phyloP scores from a whole-genome alignment of 2,113 vertebrate genomes.

The Apteryx owenii region DNA sequence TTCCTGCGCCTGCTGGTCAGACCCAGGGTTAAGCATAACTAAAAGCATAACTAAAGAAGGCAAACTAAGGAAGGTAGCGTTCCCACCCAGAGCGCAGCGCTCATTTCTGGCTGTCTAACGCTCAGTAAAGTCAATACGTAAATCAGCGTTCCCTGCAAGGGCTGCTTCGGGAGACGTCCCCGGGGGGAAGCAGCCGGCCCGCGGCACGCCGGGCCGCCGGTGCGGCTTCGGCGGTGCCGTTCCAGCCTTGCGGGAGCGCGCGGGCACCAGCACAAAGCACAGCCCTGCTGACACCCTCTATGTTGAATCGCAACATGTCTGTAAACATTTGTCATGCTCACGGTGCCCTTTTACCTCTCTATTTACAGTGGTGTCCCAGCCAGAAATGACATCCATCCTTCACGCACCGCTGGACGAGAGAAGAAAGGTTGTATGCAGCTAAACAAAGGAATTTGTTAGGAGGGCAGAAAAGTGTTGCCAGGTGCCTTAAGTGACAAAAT shows the following conservation, averaged over 20 bases:
- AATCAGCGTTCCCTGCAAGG: neutral
- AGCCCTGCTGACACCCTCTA: neutral
- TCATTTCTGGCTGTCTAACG: neutral
- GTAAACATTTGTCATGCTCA: neutral
- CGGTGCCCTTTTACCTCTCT: neutral
- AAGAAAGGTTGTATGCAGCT: neutral
- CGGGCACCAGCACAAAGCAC: neutral
- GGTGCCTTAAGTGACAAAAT: neutral
- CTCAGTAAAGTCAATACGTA: neutral
- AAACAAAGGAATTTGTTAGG: constrained; percentile 1
- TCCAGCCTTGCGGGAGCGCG: neutral
- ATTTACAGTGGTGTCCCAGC: neutral
- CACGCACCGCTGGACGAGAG: neutral
- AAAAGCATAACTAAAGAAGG: neutral
- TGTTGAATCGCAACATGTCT: neutral
- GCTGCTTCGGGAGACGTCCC: neutral
- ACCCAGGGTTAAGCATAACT: neutral
- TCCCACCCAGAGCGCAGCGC: too few species aligned
- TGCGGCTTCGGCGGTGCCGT: neutral
- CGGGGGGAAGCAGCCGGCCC: neutral
- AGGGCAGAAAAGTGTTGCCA: neutral
- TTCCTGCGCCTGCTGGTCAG: neutral
- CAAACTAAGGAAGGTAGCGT: neutral
- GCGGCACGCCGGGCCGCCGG: too few species aligned
- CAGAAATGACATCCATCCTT: neutral